phyloP scores from a whole-genome alignment of 2,797 vertebrate genomes.

The Phataginus tricuspis region DNA sequence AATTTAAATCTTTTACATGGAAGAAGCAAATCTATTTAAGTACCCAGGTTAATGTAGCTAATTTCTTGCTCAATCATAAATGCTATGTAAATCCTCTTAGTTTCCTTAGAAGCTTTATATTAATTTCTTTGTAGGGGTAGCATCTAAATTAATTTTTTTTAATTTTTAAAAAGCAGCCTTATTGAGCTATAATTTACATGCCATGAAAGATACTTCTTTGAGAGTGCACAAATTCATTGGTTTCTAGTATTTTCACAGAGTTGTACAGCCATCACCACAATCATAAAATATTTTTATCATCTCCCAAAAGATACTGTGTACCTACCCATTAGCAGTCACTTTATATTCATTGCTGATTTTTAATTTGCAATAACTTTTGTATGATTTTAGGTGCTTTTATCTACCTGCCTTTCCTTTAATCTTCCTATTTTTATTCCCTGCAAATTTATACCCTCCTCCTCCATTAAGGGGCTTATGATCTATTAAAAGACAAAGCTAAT shows the following conservation, averaged over 20 bases:
- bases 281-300: slow-evolving; percentile 19
- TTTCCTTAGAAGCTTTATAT: slow-evolving; percentile 37
- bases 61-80: background rate
- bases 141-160: slow-evolving; percentile 2
- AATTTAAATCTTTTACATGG: slow-evolving; percentile 26
- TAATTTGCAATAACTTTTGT: background rate
- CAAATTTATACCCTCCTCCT: background rate
- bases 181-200: background rate
- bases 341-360: background rate
- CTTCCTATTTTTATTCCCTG: background rate
- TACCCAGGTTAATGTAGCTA: background rate
- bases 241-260: slow-evolving; percentile 6
- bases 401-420: background rate
- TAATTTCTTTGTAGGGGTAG: background rate
- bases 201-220: background rate
- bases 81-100: background rate
- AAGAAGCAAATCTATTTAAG: slow-evolving; percentile 24
- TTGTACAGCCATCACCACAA: background rate
- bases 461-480: background rate
- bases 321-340: background rate
- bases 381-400: background rate
- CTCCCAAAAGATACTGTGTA: background rate
- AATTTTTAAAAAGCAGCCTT: background rate
- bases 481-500: background rate
- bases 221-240: background rate